Conservation (phyloP, 2,113 vertebrate species). For the Zapus hudsonius region DNA sequence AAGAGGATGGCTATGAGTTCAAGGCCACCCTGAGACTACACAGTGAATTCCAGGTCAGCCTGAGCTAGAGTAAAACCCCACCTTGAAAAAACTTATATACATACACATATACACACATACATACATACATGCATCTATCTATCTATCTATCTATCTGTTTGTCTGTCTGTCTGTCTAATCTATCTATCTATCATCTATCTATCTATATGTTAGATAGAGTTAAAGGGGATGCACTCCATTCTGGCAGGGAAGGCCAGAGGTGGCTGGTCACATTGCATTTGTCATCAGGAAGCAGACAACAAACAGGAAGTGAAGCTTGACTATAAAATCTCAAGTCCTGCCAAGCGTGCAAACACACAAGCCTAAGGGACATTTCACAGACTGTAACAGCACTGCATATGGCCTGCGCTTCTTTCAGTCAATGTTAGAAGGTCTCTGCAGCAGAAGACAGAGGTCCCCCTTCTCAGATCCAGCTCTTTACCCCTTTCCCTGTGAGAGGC, state of each 20-base stretch:
- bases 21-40: too few relatives aligned
- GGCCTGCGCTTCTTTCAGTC: neutral
- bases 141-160: too few relatives aligned
- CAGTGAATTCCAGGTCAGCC: too few relatives aligned
- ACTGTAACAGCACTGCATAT: accelerated
- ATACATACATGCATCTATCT: too few relatives aligned
- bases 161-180: too few relatives aligned
- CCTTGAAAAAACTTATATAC: neutral
- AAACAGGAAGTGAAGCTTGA: neutral
- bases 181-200: too few relatives aligned
- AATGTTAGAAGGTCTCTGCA: neutral
- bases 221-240: neutral
- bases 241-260: neutral
- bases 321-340: neutral
- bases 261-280: neutral
- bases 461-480: neutral
- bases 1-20: too few relatives aligned
- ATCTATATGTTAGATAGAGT: too few relatives aligned
- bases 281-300: neutral
- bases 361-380: neutral
- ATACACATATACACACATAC: too few relatives aligned
- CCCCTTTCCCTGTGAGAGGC: neutral
- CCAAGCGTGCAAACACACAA: too few relatives aligned
- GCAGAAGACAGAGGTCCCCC: neutral
- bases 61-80: too few relatives aligned